Conservation (phyloP, 1,140 invertebrate species). For the Bombus soroeensis region DNA sequence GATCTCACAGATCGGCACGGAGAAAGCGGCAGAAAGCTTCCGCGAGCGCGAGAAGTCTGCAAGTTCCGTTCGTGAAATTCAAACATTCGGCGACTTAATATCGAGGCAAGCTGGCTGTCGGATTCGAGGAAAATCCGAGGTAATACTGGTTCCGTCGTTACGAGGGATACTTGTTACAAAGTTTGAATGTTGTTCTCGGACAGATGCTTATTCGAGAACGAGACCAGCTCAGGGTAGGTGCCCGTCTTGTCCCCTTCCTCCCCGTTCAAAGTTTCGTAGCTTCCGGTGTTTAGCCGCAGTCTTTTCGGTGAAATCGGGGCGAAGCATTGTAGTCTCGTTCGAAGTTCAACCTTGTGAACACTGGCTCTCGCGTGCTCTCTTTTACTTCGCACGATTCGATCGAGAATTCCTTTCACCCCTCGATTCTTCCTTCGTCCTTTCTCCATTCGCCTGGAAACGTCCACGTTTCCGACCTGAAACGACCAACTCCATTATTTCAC, state of each 20-base stretch:
- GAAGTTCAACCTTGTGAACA: not conserved
- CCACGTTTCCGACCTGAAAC: not conserved
- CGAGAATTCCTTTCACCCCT: not conserved
- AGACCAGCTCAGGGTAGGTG: conserved; percentile 2
- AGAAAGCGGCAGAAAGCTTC: not conserved
- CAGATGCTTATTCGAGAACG: conserved; percentile 50
- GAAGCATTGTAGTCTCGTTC: not conserved
- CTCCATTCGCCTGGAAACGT: not conserved
- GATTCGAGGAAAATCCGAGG: conserved; percentile 39
- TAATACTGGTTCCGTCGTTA: conserved; percentile 39
- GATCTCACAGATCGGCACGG: not conserved
- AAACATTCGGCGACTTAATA: conserved; percentile 12
- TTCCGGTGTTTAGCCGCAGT: conserved; percentile 43
- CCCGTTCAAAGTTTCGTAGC: conserved; percentile 38
- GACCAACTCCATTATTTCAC: not conserved
- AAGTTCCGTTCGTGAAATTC: not conserved
- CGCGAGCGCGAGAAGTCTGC: not conserved
- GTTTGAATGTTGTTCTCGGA: conserved; percentile 51
- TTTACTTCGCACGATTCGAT: conserved; percentile 15
- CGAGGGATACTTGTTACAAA: conserved; percentile 47
- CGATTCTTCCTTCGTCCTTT: not conserved
- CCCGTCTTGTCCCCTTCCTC: conserved; percentile 7
- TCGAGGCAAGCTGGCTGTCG: not conserved
- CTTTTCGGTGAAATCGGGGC: conserved; percentile 13
- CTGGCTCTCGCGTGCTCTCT: not conserved